These are phyloP conservation scores for Percopsis omiscomaycus DNA, from an alignment of 2,797 vertebrate genomes.

Conservation along the genomic window DNA sequence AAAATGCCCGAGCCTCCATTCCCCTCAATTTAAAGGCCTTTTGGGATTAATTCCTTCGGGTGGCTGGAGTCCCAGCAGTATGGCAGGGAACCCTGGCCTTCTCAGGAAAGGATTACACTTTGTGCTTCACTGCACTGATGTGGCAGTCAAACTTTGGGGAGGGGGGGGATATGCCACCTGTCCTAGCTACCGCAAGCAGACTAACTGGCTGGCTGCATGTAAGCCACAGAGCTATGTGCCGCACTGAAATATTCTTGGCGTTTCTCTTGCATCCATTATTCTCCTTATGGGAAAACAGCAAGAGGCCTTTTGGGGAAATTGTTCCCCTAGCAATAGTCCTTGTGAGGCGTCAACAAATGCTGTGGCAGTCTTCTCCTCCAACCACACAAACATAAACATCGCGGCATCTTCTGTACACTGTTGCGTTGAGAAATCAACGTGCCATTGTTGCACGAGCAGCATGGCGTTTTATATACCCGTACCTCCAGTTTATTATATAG, in stretches of 20 bases:
- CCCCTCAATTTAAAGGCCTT: conserved; percentile 41
- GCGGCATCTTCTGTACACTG: conserved; percentile 24
- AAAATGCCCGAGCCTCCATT: conserved; percentile 36
- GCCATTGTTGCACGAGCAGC: conserved; percentile 2
- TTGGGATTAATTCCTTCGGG: conserved; percentile 38
- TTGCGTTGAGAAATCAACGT: conserved; percentile 41
- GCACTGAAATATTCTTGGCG: conserved; percentile 62
- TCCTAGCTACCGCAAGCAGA: conserved; percentile 46
- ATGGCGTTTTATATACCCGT: too few relatives aligned
- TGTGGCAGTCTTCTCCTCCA: conserved; percentile 45
- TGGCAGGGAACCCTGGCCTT: conserved; percentile 30
- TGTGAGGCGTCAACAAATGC: conserved; percentile 46
- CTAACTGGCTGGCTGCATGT: conserved; percentile 39
- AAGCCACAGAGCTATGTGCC: conserved; percentile 47
- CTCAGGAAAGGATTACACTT: conserved; percentile 32
- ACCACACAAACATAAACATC: conserved; percentile 39
- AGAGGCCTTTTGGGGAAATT: conserved; percentile 60
- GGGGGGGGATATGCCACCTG: conserved; percentile 41
- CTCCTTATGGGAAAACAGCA: conserved; percentile 64
- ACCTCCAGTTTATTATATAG: too few relatives aligned
- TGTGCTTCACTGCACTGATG: conserved; percentile 52
- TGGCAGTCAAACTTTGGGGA: conserved; percentile 46
- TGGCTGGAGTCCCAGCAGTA: conserved; percentile 42
- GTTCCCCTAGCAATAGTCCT: conserved; percentile 64
- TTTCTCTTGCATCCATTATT: conserved; percentile 71